These are phyloP conservation scores for Neria commutata DNA, from an alignment of 2,888 invertebrate genomes.

Conservation along the genomic window DNA sequence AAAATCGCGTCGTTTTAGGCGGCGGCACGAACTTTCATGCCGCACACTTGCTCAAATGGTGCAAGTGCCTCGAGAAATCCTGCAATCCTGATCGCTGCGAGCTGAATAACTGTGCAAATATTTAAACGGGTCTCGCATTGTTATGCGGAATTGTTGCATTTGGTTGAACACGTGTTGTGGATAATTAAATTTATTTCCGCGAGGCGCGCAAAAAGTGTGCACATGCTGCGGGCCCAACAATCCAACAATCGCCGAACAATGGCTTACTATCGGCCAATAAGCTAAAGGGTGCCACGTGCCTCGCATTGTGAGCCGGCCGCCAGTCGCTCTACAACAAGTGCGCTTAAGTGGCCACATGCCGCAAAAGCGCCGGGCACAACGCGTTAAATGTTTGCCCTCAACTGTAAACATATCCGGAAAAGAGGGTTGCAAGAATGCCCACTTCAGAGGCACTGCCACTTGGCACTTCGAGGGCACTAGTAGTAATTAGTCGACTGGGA, in stretches of 20 bases:
- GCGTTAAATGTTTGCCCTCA: not conserved
- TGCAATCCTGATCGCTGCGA: too few relatives aligned
- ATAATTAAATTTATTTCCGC: constrained; percentile 48
- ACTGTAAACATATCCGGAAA: not conserved
- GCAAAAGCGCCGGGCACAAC: not conserved
- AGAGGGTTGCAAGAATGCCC: not conserved
- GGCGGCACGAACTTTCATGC: too few relatives aligned
- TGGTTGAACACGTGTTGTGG: constrained; percentile 56
- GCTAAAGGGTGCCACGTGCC: constrained; percentile 38
- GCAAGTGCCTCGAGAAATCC: too few relatives aligned
- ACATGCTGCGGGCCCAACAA: not conserved
- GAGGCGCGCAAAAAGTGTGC: constrained; percentile 15
- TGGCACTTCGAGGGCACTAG: not conserved
- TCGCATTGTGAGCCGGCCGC: constrained; percentile 13
- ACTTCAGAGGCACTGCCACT: not conserved
- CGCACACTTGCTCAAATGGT: too few relatives aligned
- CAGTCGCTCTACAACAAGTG: not conserved
- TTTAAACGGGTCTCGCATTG: constrained; percentile 47
- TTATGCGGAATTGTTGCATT: constrained; percentile 53
- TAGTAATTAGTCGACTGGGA: too few relatives aligned
- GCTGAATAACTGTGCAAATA: constrained; percentile 46
- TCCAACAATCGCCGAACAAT: not conserved
- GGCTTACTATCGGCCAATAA: not conserved
- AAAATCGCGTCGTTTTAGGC: too few relatives aligned
- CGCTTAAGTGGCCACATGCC: constrained; percentile 1